Evolutionary conservation across 2,113 vertebrate genomes (phyloP).

Genomic region (Casuarius casuarius): DNA sequence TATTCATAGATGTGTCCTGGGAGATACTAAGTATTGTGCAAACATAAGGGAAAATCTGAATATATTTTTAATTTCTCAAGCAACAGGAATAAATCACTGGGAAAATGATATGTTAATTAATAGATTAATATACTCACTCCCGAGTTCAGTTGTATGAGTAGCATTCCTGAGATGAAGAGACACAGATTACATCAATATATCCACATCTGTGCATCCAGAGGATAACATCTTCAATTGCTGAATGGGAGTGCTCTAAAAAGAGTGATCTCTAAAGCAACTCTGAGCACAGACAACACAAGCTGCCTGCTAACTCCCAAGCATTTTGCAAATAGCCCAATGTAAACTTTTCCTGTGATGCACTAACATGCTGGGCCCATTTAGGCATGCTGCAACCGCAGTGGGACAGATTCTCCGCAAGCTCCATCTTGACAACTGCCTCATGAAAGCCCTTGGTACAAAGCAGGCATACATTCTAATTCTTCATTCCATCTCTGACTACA

Average conservation of each 20-base stretch:
- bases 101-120: background rate
- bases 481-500: background rate
- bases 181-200: background rate
- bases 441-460: constrained; percentile 13
- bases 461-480: background rate
- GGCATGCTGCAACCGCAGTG: background rate
- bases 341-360: accelerated
- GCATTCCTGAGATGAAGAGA: background rate
- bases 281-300: background rate
- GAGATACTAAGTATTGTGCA: background rate
- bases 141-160: background rate
- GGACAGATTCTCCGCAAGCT: background rate
- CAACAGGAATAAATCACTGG: background rate
- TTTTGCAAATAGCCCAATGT: background rate
- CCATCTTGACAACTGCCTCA: background rate
- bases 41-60: background rate
- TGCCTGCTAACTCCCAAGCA: background rate
- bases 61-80: background rate
- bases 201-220: background rate
- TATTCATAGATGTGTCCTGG: background rate
- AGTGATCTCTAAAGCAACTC: background rate
- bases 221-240: background rate
- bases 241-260: background rate
- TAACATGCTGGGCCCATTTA: background rate
- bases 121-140: background rate